phyloP scores from a whole-genome alignment of 2,797 vertebrate genomes.

The Zenarchopterus dispar region DNA sequence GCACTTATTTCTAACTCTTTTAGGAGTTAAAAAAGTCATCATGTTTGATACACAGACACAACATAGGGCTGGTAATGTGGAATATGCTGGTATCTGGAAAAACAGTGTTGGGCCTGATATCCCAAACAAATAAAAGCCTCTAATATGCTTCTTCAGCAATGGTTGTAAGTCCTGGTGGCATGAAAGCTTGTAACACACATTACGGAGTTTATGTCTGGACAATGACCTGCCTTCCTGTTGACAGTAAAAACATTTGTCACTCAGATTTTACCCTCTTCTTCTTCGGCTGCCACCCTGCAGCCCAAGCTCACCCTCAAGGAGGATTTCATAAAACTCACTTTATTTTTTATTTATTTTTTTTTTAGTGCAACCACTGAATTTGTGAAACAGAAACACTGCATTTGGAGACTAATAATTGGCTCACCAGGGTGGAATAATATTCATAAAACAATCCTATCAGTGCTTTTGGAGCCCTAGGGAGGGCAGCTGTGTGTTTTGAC shows the following conservation, averaged over 20 bases:
- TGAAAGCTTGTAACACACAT: slow-evolving; percentile 9
- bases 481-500: slow-evolving; percentile 24
- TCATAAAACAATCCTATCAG: slow-evolving; percentile 28
- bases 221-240: slow-evolving; percentile 8
- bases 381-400: background rate
- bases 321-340: background rate
- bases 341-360: background rate
- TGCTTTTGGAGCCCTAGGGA: background rate
- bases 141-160: too few relatives aligned
- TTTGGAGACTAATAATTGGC: background rate
- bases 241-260: slow-evolving; percentile 3
- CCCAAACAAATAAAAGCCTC: too few relatives aligned
- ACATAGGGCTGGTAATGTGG: too few relatives aligned
- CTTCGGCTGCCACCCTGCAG: background rate
- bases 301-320: background rate
- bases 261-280: background rate
- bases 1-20: too few relatives aligned
- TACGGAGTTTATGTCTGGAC: background rate
- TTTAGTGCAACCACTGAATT: background rate
- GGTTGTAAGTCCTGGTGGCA: background rate
- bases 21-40: too few relatives aligned
- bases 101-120: too few relatives aligned
- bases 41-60: too few relatives aligned
- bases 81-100: too few relatives aligned
- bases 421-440: background rate